Percentiles rank a stretch among this genome's conserved stretches.
Evolutionary conservation across 2,888 invertebrate genomes (phyloP).

Genomic region (Tinea semifulvella): DNA sequence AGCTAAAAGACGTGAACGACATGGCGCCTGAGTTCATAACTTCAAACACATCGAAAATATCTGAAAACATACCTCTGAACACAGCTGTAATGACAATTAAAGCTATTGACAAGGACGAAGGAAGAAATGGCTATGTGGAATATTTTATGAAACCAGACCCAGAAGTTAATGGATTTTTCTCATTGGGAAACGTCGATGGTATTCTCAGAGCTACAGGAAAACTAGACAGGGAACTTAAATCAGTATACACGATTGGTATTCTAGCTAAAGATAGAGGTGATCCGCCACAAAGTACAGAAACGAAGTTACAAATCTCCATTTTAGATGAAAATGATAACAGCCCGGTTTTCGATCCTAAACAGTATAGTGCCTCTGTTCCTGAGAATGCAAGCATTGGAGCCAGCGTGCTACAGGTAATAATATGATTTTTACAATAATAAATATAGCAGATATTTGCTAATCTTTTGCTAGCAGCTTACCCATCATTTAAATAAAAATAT

Average conservation of each 20-base stretch:
- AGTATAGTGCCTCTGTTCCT: conserved; percentile 88
- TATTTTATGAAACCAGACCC: conserved; percentile 79
- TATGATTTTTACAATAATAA: neutral
- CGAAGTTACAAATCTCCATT: conserved; percentile 76
- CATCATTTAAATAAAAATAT: neutral
- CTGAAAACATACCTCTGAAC: conserved; percentile 86
- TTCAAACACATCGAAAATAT: conserved; percentile 78
- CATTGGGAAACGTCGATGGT: conserved; percentile 88
- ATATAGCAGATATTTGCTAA: neutral
- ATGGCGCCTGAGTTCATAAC: conserved; percentile 88
- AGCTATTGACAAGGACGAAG: conserved; percentile 90
- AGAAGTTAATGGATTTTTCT: conserved; percentile 74
- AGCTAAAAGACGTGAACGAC: conserved; percentile 91
- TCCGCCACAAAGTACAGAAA: conserved; percentile 76
- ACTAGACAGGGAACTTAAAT: conserved; percentile 83
- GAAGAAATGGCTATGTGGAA: conserved; percentile 90
- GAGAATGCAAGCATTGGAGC: conserved; percentile 96
- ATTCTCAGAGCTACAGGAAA: conserved; percentile 84
- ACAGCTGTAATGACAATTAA: conserved; percentile 90
- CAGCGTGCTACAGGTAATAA: conserved; percentile 80
- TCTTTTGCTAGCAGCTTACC: neutral
- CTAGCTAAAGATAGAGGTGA: conserved; percentile 91
- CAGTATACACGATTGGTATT: conserved; percentile 78
- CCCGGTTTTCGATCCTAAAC: conserved; percentile 87
- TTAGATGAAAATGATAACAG: conserved; percentile 92